Evolutionary conservation across 2,888 invertebrate species (phyloP), one percentile per base, ranked within the genome.

Genomic region (Caenorhabditis angaria): DNA sequence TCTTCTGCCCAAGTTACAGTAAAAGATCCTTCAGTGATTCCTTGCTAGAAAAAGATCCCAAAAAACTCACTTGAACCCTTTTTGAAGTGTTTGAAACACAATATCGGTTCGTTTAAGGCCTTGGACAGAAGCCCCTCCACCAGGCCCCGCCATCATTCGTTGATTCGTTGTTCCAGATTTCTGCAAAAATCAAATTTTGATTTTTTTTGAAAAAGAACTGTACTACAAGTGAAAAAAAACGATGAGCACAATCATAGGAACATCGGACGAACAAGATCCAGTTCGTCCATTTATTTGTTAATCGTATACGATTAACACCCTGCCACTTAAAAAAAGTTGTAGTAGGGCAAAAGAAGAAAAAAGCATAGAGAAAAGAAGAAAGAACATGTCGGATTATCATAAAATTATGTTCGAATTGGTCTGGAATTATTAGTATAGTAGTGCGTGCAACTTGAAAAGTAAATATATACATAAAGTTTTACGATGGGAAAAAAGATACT

Each of bases 121-220:
- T 28, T 22, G 61, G 6, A 35, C 51, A 3, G 18, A 41, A 24
- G 55, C 35, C 28, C 55, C 53, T 0, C 71, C 71, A n/a, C 65
- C 71, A 60, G 51, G 56, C 41, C 63, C 66, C 53, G 71, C 66
- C 71, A 71, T 71, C 61, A 29, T 64, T 6, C 35, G 51, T 29
- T 35, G 35, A 22, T 57, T 18, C 29, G 62, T 28, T 22, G 63
- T 56, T n/a, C n/a, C n/a, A n/a, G n/a, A n/a, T 51, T 61, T 61
- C 68, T 68, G 58, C 27, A 69, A 67, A 64, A 62, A 20, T 35
- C 27, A 20, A 18, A 54, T 2, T 20, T 51, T 18, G 20, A 20
- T 24, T 22, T n/a, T 24, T 28, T 6, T 22, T n/a, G 24, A 25
- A 41, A 18, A n/a, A 48, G 20, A 8, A 48, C 20, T 48, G 48